Conservation (phyloP, 2,888 invertebrate species). For the Drosophila robusta region DNA sequence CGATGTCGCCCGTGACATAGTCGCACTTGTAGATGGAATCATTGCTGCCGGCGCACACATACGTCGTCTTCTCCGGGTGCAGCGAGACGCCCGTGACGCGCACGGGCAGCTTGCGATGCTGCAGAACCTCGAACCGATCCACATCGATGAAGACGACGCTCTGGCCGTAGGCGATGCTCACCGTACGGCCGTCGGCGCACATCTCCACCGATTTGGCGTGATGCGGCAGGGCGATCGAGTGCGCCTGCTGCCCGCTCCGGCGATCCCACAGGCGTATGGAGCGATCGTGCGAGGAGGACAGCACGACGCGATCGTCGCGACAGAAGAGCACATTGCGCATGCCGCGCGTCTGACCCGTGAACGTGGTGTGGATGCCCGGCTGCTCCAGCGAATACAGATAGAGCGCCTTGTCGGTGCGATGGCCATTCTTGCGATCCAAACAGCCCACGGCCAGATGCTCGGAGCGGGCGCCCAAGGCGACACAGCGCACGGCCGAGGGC, state of each 20-base stretch:
- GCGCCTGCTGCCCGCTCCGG: constrained; percentile 89
- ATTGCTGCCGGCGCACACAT: constrained; percentile 97
- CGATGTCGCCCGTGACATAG: constrained; percentile 92
- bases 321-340: constrained; percentile 94
- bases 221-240: constrained; percentile 91
- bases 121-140: constrained; percentile 90
- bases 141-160: constrained; percentile 88
- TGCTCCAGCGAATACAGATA: constrained; percentile 93
- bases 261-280: constrained; percentile 94
- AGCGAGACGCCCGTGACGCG: constrained; percentile 94
- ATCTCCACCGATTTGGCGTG: constrained; percentile 94
- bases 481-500: constrained; percentile 96
- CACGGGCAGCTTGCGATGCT: constrained; percentile 92
- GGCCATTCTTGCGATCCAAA: constrained; percentile 89
- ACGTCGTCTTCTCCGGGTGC: constrained; percentile 93
- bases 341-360: constrained; percentile 90
- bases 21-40: constrained; percentile 97
- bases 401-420: constrained; percentile 88
- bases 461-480: constrained; percentile 93
- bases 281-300: constrained; percentile 96
- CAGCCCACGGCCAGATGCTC: constrained; percentile 92
- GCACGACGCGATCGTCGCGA: constrained; percentile 90
- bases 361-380: constrained; percentile 86
- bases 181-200: constrained; percentile 92
- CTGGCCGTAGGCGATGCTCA: constrained; percentile 92